Base-by-base conservation (phyloP, 2,888 invertebrate genomes). In the Resseliella maxima region DNA sequence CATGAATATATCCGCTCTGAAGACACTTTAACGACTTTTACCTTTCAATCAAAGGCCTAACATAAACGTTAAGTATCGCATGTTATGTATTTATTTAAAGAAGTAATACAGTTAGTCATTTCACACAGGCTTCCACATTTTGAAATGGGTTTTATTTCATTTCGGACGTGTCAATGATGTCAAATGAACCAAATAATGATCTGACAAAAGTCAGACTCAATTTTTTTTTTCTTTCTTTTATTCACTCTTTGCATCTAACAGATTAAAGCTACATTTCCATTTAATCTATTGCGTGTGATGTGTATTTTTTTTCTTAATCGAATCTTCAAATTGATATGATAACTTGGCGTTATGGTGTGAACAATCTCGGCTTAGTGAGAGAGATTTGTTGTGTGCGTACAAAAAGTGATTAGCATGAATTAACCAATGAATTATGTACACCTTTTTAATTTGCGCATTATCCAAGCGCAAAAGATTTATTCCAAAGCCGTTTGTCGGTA, bases 341-440 rank as follows among this genome's bases (percentile, higher is more conserved):
- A 72, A 72, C 31, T 31, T 72, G 72, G 0, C 31, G 35, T 27
- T 72, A 31, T 10, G 27, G 72, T 72, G 31, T 72, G 72, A 72
- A 72, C 31, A 3, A 12, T 31, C 31, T 72, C 31, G 72, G 72
- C 27, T 72, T 72, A 35, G 5, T 6, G 27, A 50, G n/a, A 50
- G n/a, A n/a, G n/a, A n/a, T n/a, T 24, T n/a, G 24, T n/a, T 59
- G 72, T n/a, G 31, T 24, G 12, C 59, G 59, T 59, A 59, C 59
- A 59, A n/a, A 59, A 12, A 27, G 72, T 72, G 10, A 72, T 72
- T 72, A 72, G 35, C 72, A 72, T 72, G 72, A 35, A 72, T 31
- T 72, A 72, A 72, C 21, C 15, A 35, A 3, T 72, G 72, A 27
- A 15, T 31, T 31, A 21, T 72, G 72, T 72, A 72, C 72, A 72